Evolutionary conservation across 30 jellyfish, hydroid and myxozoan species (phyloP), one percentile per base, ranked within the genome.

Genomic region (Sanderia malayensis): DNA sequence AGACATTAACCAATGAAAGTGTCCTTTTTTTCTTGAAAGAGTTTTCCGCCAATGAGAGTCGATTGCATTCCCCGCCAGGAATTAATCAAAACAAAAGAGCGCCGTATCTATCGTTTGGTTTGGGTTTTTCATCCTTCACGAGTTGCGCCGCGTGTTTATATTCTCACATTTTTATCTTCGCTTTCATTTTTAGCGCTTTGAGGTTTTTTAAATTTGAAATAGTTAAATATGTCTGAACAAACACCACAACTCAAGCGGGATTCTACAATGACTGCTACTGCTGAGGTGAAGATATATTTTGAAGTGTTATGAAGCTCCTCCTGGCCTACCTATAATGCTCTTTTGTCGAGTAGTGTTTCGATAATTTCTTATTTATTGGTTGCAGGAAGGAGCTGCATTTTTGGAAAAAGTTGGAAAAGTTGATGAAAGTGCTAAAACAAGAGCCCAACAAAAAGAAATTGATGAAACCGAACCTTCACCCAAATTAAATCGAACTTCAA

Each of bases 211-310:
- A n/a, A n/a, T n/a, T n/a, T n/a, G n/a, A n/a, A n/a, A n/a, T n/a
- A n/a, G n/a, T 49, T 49, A 23, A 68, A 44, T 0, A 78, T 78
- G 89, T 78, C 89, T 17, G 82, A 78, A 22, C 68, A 53, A 66
- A 65, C 89, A 23, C 59, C 78, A 18, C 81, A 64, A 34, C 89
- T 78, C 53, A 85, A 85, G 44, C 84, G 95, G 22, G 85, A 85
- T 32, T 69, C 89, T 20, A 85, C 95, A 10, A 85, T 85, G 95
- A 79, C 60, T 21, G 82, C 41, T 17, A 84, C 95, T 0, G 95
- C 95, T 11, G 88, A 74, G 95, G 95, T 84, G 64, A 31, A 49
- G 11, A 15, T 49, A 2, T n/a, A n/a, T n/a, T n/a, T n/a, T n/a
- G n/a, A n/a, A n/a, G n/a, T n/a, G n/a, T n/a, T n/a, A n/a, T n/a